Base-by-base conservation (phyloP, 2,797 vertebrate species). In the Echiichthys vipera region DNA sequence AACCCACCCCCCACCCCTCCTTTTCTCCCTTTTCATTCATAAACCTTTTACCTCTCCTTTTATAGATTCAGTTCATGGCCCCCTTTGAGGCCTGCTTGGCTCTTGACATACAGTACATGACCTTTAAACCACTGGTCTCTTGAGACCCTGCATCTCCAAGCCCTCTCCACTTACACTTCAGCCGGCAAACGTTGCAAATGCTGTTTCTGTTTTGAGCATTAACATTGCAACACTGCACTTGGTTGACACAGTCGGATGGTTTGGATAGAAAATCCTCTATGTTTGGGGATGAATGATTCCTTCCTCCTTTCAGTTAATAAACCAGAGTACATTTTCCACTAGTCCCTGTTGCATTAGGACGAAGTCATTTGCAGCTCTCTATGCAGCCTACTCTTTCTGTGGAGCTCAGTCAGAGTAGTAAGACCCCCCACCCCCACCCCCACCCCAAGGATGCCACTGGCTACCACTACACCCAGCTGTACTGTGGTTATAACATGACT, bases 121-220 rank as follows among this genome's bases (percentile, higher is more conserved):
- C 84, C 84, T 91, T 90, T 88, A 83, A 82, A 78, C 73, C 74
- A 2, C 50, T 78, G 27, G 59, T 83, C 85, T 81, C 77, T 24
- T 18, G 57, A 81, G 82, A 65, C 24, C 27, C 72, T 64, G 54
- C 68, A 22, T 55, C 75, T 56, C 42, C 24, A 22, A 47, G 55
- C 72, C 20, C 55, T 67, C 75, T 79, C 50, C 42, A 18, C 49
- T 56, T 36, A 36, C 77, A 47, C 65, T 64, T 56, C 53, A 59
- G 37, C 53, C 80, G 57, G 43, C 61, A 69, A 83, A 67, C 73
- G 46, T 4, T 15, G 34, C 20, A n/a, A n/a, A n/a, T n/a, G 50
- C 51, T 29, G 51, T 54, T 62, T 65, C 67, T 57, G 29, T 73
- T 69, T 83, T 20, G 17, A 59, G 51, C 20, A 65, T 65, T 70